Conservation (phyloP, 1,140 invertebrate species). For the Pachypeltis micranthus region DNA sequence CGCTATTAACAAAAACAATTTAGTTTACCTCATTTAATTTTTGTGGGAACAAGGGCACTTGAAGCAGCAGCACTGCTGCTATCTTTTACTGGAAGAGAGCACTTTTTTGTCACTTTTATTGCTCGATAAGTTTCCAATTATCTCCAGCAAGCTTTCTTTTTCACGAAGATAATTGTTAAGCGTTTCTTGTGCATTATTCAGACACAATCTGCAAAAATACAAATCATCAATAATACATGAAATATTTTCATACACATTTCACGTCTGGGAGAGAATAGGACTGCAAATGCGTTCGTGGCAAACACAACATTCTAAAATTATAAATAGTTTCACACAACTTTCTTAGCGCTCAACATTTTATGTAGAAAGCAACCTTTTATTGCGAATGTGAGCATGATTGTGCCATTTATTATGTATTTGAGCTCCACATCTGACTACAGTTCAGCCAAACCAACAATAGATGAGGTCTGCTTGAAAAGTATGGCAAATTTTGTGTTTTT, state of each 20-base stretch:
- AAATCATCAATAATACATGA: background rate
- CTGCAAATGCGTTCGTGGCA: background rate
- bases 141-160: constrained; percentile 55
- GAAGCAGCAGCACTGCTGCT: constrained; percentile 51
- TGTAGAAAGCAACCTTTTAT: background rate
- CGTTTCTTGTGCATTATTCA: constrained; percentile 56
- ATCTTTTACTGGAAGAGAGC: constrained; percentile 45
- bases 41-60: constrained; percentile 36
- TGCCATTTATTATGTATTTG: too few relatives aligned
- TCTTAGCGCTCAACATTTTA: background rate
- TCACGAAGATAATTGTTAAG: constrained; percentile 54
- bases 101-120: constrained; percentile 36
- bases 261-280: background rate
- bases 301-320: background rate
- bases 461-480: too few relatives aligned
- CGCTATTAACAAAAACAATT: too few relatives aligned
- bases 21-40: too few relatives aligned
- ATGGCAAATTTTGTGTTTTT: background rate
- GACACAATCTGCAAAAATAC: constrained; percentile 34
- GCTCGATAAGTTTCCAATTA: constrained; percentile 33
- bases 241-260: constrained; percentile 1
- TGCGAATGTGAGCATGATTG: background rate
- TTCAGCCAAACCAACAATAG: too few relatives aligned
- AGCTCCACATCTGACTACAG: too few relatives aligned
- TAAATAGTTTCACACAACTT: background rate